Conservation (phyloP, 2,888 invertebrate genomes). For the Artemia sinica region DNA sequence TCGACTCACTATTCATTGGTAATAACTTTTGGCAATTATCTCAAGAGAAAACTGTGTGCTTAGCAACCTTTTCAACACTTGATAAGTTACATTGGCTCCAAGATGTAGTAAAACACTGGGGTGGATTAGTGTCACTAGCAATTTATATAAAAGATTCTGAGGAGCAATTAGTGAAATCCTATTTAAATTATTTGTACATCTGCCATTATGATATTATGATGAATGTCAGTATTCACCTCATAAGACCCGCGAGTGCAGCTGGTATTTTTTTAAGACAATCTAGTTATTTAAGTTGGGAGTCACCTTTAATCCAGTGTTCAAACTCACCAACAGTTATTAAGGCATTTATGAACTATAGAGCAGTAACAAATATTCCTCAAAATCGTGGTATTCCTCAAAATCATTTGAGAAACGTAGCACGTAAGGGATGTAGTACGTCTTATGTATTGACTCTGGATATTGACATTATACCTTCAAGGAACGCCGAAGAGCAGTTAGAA, state of each 20-base stretch:
- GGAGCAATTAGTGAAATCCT: conserved; percentile 49
- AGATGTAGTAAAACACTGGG: conserved; percentile 63
- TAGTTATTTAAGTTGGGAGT: no score
- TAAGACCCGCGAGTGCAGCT: conserved; percentile 17
- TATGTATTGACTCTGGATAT: conserved; percentile 71
- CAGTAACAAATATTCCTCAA: not conserved
- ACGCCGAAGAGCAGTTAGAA: conserved; percentile 51
- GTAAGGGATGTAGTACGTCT: conserved; percentile 54
- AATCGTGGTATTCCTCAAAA: conserved; percentile 49
- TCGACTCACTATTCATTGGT: conserved; percentile 53
- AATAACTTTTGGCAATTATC: conserved; percentile 44
- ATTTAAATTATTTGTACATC: conserved; percentile 52
- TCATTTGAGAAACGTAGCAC: conserved; percentile 64
- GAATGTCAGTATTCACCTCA: conserved; percentile 53
- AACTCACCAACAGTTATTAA: not conserved
- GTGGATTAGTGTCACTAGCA: conserved; percentile 65
- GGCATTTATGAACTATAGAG: not conserved
- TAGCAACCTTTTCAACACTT: conserved; percentile 70
- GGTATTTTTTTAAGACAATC: no score
- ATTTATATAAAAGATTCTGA: conserved; percentile 50
- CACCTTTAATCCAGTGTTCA: not conserved
- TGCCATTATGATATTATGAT: conserved; percentile 55
- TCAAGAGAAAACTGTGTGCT: conserved; percentile 43
- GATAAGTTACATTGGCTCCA: conserved; percentile 60
- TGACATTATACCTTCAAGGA: conserved; percentile 63